Percentiles rank a stretch among this genome's conserved stretches.
Evolutionary conservation across 2,797 vertebrate species (phyloP).

Genomic region (Enteromius treurensis): DNA sequence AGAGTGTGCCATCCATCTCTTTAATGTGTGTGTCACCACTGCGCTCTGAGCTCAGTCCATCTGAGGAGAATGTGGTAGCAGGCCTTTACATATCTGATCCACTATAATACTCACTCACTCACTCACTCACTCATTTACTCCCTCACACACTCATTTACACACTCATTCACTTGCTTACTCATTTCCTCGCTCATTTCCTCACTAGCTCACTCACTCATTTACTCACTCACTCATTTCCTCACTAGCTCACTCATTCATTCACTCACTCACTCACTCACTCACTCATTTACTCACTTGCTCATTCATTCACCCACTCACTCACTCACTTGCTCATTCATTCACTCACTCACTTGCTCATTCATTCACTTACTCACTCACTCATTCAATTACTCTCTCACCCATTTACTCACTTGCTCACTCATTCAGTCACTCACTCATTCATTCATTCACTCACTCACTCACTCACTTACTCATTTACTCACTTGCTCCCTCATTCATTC

Average conservation of each 20-base stretch:
- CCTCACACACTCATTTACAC: accelerated
- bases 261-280: accelerated
- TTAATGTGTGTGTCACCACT: constrained; percentile 40
- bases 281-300: too few relatives aligned
- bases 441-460: too few relatives aligned
- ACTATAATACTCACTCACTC: not conserved
- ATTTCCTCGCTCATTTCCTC: accelerated
- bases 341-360: too few relatives aligned
- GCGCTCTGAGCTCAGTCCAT: constrained; percentile 31
- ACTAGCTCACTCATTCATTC: accelerated
- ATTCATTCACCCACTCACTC: too few relatives aligned
- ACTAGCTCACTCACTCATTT: accelerated
- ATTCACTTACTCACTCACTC: accelerated
- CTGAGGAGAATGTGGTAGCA: constrained; percentile 16
- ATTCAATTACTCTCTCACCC: too few relatives aligned
- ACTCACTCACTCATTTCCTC: accelerated
- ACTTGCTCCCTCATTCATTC: too few relatives aligned
- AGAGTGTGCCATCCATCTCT: constrained; percentile 50
- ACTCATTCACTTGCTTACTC: too few relatives aligned
- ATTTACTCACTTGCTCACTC: too few relatives aligned
- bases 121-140: too few relatives aligned
- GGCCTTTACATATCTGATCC: constrained; percentile 9
- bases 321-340: too few relatives aligned
- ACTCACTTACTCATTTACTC: too few relatives aligned
- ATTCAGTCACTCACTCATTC: too few relatives aligned